Base-by-base conservation (phyloP, 2,113 vertebrate genomes). In the Reinhardtius hippoglossoides region DNA sequence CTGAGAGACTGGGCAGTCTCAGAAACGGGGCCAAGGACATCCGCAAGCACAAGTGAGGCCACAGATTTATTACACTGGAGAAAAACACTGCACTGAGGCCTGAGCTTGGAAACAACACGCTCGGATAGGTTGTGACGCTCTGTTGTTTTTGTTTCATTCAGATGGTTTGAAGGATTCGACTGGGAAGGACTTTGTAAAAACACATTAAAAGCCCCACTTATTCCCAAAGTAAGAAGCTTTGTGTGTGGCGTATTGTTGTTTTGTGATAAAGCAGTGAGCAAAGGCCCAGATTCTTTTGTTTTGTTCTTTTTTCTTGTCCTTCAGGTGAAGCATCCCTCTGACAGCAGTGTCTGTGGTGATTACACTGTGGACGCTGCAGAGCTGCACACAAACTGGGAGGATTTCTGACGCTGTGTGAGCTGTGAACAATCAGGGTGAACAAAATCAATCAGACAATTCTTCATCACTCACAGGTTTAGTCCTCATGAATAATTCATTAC, bases 91-190 rank as follows among this genome's bases (percentile, higher is more conserved):
- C 15, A 61, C 18, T 18, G 26, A 60, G 10, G 13, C 9, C 2
- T 55, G 35, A 21, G 20, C 60, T 60, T 59, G 15, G 23, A 67
- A 58, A 50, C 46, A 74, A 59, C 48, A 5, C 18, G 42, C 18
- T 67, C 44, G 80, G 23, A 52, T 15, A 56, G 42, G 54, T 23
- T 78, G n/a, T 68, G 46, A 70, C 64, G 10, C 56, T 77, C 52
- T 82, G 57, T 63, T 80, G 46, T 50, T 18, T 3, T 5, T 50
- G 46, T 50, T 66, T 74, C 61, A 73, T 71, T 75, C 71, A 95
- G 94, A 73, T 95, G 94, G 94, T 95, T 95, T 85, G 92, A 95
- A 82, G 93, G 91, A 67, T 94, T 95, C 66, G 89, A 93, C 85
- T 95, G 94, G 94, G 92, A 93, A 0, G 91, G 85, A 21, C 86